These are phyloP conservation scores for Barnardius zonarius DNA, from an alignment of 2,113 vertebrate genomes.

Conservation along the genomic window DNA sequence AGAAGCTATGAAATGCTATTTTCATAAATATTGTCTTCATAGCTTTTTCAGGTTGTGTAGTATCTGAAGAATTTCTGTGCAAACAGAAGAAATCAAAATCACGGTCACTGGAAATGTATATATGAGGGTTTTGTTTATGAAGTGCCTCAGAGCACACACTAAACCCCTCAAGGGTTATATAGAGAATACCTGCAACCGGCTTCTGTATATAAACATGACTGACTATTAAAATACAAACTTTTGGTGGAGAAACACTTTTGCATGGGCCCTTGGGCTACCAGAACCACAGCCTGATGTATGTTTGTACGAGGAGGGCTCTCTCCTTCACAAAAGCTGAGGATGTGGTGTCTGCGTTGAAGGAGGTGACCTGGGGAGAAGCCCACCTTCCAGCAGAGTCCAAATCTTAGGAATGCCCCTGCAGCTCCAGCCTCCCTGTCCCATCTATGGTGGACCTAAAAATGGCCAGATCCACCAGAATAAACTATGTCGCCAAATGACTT, in stretches of 20 bases:
- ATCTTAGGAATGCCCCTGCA: neutral
- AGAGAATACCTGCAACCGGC: neutral
- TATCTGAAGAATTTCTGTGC: neutral
- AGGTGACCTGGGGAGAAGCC: neutral
- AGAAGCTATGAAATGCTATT: neutral
- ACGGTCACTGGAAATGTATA: rapidly evolving
- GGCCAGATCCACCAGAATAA: neutral
- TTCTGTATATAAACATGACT: neutral
- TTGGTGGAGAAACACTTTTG: neutral
- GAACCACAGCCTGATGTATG: neutral
- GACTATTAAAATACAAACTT: neutral
- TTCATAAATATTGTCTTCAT: neutral
- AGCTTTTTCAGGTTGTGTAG: neutral
- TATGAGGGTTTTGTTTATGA: rapidly evolving
- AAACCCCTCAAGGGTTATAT: neutral
- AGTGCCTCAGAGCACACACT: rapidly evolving
- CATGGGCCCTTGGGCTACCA: neutral
- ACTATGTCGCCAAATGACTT: rapidly evolving
- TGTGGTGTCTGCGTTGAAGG: rapidly evolving
- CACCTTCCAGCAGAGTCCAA: neutral
- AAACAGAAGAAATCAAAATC: neutral
- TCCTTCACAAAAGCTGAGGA: neutral
- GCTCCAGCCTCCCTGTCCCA: neutral
- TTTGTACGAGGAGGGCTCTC: neutral
- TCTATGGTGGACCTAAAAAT: neutral